Evolutionary conservation across 2,888 invertebrate species (phyloP), one percentile per base, ranked within the genome.

Genomic region (Morpho deidamia): DNA sequence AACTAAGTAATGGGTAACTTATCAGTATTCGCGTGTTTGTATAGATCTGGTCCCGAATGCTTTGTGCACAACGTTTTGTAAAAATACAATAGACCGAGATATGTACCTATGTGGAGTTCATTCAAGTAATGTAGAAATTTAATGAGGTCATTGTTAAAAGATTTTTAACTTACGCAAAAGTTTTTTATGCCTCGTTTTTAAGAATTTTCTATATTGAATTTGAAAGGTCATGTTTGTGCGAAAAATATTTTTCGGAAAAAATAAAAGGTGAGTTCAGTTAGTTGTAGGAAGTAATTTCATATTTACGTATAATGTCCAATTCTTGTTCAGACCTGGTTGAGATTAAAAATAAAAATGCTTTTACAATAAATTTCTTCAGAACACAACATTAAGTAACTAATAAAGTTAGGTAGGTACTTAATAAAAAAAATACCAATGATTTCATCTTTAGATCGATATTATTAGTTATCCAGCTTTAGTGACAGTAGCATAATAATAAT

Each of bases 11-110:
- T 39, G 39, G 34, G 34, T 44, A 48, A 43, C 37, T 53, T 52
- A 58, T 58, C 55, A 44, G 55, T 42, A 42, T 45, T 55, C 39
- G 42, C 39, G 14, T 38, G 44, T 56, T 58, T 55, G 46, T 53
- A 51, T 52, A 55, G 47, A 49, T 51, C 41, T 55, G 11, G 43
- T 44, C 40, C 42, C 37, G 10, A 44, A 40, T 41, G 33, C 44
- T 45, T 55, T 45, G 34, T 40, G 37, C 44, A 51, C 12, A 37
- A 39, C 32, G 12, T 52, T 52, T 51, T 44, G 49, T 50, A 38
- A 50, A 50, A 11, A 51, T 7, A 46, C 39, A 42, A 50, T 42
- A 9, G 38, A 42, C 7, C 12, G 38, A 46, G 37, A 33, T 33
- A 33, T 37, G 46, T 46, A 39, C 11, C 12, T 38, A 46, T 47